These are phyloP conservation scores for Acanthosepion pharaonis DNA, from an alignment of 2,888 invertebrate genomes.

Conservation along the genomic window DNA sequence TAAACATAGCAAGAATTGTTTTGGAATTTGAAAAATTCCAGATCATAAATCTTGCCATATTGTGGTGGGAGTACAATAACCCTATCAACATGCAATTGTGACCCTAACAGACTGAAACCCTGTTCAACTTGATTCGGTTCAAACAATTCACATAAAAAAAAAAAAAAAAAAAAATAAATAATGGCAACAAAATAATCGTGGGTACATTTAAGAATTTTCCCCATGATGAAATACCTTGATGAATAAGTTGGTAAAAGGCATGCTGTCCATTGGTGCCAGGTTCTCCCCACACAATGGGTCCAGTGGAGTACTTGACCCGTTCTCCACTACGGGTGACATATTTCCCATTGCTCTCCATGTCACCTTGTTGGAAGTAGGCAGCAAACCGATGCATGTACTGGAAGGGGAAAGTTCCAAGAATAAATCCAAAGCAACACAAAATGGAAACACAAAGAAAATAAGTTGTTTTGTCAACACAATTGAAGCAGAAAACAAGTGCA, in stretches of 20 bases:
- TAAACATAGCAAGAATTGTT: no score
- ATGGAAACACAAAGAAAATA: not conserved
- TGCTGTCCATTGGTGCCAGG: constrained; percentile 99
- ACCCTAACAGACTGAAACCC: no score
- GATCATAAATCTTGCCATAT: no score
- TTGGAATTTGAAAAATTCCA: no score
- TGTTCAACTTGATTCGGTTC: no score
- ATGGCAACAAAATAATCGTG: not conserved
- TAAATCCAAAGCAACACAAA: not conserved
- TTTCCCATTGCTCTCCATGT: constrained; percentile 99
- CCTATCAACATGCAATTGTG: no score
- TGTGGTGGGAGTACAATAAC: no score
- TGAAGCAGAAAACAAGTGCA: no score
- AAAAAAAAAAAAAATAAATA: not conserved
- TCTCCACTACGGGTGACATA: constrained; percentile 77
- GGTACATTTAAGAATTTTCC: not conserved
- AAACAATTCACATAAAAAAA: not conserved
- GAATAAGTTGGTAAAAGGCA: constrained; percentile 99
- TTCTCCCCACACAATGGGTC: constrained; percentile 96
- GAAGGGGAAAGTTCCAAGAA: not conserved
- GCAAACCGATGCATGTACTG: constrained; percentile 96
- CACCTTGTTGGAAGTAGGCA: constrained; percentile 99
- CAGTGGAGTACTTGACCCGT: constrained; percentile 77
- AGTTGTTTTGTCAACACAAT: no score
- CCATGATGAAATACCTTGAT: constrained; percentile 82